Percentiles rank a stretch among this genome's conserved stretches.
Conservation (phyloP, 2,797 vertebrate genomes). For the Petrocephalus schoutedeni region DNA sequence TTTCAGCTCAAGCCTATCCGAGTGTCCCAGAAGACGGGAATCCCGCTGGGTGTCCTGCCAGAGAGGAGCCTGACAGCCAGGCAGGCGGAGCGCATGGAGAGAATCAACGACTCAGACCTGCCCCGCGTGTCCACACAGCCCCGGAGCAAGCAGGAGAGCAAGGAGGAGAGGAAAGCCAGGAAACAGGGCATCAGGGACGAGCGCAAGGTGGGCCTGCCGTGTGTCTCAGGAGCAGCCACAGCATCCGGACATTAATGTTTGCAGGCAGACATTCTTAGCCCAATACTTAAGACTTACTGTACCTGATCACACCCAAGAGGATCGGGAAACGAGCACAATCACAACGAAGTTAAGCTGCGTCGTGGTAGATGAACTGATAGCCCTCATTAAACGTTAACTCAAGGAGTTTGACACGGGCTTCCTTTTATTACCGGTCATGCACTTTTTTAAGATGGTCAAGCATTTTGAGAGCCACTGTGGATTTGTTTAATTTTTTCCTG, state of each 20-base stretch:
- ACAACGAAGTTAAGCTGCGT: neutral
- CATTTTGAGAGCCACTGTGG: neutral
- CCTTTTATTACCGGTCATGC: neutral
- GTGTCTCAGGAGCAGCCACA: neutral
- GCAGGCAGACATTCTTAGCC: neutral
- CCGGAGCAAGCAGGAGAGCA: slow-evolving; percentile 70
- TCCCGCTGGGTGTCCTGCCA: slow-evolving; percentile 79
- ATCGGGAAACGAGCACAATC: neutral
- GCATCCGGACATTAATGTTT: neutral
- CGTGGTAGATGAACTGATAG: neutral
- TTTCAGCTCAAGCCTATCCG: slow-evolving; percentile 70
- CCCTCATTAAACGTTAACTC: neutral
- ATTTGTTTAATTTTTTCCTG: neutral
- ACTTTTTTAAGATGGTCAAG: neutral
- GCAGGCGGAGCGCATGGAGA: slow-evolving; percentile 80
- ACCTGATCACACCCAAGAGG: neutral
- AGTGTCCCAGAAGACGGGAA: slow-evolving; percentile 81
- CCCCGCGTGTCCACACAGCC: slow-evolving; percentile 71
- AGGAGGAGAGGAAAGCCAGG: slow-evolving; percentile 72
- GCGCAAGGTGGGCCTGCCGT: slow-evolving; percentile 68
- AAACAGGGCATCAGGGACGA: slow-evolving; percentile 85
- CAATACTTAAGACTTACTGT: neutral
- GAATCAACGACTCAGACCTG: slow-evolving; percentile 79
- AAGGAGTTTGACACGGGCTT: neutral
- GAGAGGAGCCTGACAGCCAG: slow-evolving; percentile 68